Evolutionary conservation across 2,113 vertebrate genomes (phyloP).

Genomic region (Corythoichthys haematopterus): DNA sequence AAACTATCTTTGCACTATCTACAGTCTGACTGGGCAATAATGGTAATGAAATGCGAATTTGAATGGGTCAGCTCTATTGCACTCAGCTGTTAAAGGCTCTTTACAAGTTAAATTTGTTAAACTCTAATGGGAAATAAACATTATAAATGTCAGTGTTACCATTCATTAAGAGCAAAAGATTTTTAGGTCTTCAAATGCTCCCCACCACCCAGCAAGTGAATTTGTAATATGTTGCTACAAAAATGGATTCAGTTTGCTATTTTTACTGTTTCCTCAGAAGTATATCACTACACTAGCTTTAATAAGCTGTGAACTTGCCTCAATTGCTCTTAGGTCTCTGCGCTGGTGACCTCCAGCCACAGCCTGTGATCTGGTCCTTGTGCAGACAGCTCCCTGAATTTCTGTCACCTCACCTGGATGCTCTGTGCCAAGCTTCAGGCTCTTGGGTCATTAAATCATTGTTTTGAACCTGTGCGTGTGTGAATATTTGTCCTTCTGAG

Average conservation of each 20-base stretch:
- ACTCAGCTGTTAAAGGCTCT: background rate
- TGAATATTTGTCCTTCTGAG: no score
- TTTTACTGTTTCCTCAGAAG: background rate
- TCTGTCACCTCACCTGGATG: no score
- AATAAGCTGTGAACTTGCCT: no score
- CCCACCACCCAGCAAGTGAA: background rate
- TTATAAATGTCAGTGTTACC: background rate
- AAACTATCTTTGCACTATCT: background rate
- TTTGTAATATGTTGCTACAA: background rate
- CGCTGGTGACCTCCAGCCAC: no score
- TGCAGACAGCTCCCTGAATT: no score
- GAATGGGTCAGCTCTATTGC: background rate
- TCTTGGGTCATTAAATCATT: no score
- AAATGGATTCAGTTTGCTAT: background rate
- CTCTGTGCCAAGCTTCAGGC: no score
- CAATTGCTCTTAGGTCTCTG: no score
- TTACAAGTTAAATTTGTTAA: background rate
- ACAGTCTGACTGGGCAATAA: background rate
- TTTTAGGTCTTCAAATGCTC: background rate
- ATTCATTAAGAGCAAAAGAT: background rate
- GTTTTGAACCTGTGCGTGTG: no score
- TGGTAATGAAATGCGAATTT: constrained; percentile 1
- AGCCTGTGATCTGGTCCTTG: no score
- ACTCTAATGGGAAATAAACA: background rate
- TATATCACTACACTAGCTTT: background rate